Percentiles rank a stretch among this genome's conserved stretches.
These are phyloP conservation scores for Drosophila serrata DNA, from an alignment of 1,140 invertebrate genomes.

Conservation along the genomic window DNA sequence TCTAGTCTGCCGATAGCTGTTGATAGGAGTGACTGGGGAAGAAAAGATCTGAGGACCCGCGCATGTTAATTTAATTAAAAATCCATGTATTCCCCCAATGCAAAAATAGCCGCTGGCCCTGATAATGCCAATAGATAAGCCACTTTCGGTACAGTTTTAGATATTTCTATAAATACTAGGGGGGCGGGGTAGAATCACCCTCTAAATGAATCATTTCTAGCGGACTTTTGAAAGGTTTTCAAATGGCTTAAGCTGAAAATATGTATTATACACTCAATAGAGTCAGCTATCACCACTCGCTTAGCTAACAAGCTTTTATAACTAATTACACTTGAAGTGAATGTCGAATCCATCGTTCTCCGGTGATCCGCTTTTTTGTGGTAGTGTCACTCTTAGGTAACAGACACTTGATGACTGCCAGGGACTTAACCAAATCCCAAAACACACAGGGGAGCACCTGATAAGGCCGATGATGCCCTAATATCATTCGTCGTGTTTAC, in stretches of 20 bases:
- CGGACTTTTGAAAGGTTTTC: neutral
- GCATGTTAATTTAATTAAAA: conserved; percentile 66
- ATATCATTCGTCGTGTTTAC: conserved; percentile 33
- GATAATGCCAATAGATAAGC: conserved; percentile 37
- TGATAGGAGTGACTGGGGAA: conserved; percentile 10
- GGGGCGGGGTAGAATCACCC: conserved; percentile 18
- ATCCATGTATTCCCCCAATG: conserved; percentile 33
- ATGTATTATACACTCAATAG: neutral
- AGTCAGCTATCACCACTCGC: conserved; percentile 14
- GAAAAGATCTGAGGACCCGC: conserved; percentile 40
- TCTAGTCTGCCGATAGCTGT: conserved; percentile 25
- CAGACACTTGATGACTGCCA: conserved; percentile 28
- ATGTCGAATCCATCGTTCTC: conserved; percentile 38
- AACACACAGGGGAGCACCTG: conserved; percentile 26
- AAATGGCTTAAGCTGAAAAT: neutral
- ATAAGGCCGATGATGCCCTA: conserved; percentile 23
- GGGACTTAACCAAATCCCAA: conserved; percentile 18
- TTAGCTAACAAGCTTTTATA: conserved; percentile 24
- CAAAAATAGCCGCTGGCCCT: conserved; percentile 36
- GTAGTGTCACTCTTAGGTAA: conserved; percentile 44
- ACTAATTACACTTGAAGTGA: conserved; percentile 37
- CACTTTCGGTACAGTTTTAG: conserved; percentile 14
- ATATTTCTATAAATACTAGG: conserved; percentile 44
- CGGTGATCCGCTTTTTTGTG: conserved; percentile 33
- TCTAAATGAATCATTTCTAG: conserved; percentile 12